A percentile compares a stretch with the other conserved stretches of the same genome.
Conservation (phyloP, 1,140 invertebrate species). For the Linepithema humile region DNA sequence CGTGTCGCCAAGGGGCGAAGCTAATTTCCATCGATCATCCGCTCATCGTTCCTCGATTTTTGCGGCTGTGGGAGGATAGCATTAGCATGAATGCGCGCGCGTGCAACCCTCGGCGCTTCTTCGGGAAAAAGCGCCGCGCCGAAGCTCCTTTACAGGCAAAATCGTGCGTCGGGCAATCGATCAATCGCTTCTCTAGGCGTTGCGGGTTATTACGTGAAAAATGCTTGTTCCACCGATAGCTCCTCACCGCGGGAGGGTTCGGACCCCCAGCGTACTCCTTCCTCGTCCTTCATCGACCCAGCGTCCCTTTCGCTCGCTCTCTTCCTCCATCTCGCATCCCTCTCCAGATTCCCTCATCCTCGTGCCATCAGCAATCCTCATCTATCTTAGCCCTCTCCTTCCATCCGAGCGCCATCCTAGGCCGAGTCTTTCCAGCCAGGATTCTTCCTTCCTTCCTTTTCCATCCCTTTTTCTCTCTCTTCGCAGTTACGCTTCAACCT, state of each 20-base stretch:
- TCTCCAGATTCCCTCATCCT: conserved; percentile 42
- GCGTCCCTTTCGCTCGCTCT: not conserved
- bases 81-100: conserved; percentile 52
- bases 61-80: conserved; percentile 1
- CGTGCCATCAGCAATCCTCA: conserved; percentile 69
- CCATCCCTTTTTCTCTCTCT: conserved; percentile 11
- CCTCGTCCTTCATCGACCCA: conserved; percentile 27
- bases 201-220: conserved; percentile 81
- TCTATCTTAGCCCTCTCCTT: conserved; percentile 62
- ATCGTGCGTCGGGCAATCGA: conserved; percentile 79
- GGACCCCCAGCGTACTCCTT: conserved; percentile 74
- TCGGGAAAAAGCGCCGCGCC: conserved; percentile 66
- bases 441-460: conserved; percentile 50
- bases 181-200: conserved; percentile 80
- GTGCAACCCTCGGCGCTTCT: not conserved
- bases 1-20: conserved; percentile 23
- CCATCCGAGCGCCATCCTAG: conserved; percentile 48
- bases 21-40: conserved; percentile 62
- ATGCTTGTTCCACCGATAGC: conserved; percentile 78
- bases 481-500: conserved; percentile 31
- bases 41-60: conserved; percentile 29
- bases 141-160: conserved; percentile 78
- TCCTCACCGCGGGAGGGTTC: conserved; percentile 76
- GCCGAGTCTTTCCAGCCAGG: conserved; percentile 37
- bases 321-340: conserved; percentile 58